These are phyloP conservation scores for Sarcophaga carnaria DNA, from an alignment of 2,888 invertebrate species.

Conservation along the genomic window DNA sequence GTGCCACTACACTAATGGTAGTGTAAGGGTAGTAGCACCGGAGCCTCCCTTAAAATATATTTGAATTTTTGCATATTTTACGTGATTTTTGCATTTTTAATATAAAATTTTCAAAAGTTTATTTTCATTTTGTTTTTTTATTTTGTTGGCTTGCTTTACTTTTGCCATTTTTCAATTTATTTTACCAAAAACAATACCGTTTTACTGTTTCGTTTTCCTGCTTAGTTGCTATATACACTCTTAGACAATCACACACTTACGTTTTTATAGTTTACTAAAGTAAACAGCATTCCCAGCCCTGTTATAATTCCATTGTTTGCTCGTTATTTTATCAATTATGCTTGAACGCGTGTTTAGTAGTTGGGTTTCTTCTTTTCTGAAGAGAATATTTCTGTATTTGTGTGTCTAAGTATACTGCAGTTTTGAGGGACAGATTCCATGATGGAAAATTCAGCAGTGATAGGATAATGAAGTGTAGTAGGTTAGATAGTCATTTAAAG, in stretches of 20 bases:
- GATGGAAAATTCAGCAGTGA: too few species aligned
- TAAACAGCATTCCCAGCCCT: conserved; percentile 18
- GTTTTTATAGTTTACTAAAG: conserved; percentile 18
- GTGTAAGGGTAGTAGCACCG: too few species aligned
- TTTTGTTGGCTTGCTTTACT: neutral
- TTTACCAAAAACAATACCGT: neutral
- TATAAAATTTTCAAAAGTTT: conserved; percentile 15
- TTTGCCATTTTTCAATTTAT: neutral
- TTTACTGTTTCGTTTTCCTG: neutral
- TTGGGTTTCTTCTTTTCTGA: conserved; percentile 11
- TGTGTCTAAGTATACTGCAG: neutral
- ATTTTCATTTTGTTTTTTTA: too few species aligned
- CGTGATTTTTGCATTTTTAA: conserved; percentile 71
- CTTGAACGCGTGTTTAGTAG: conserved; percentile 62
- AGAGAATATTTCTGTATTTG: neutral
- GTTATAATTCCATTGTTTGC: conserved; percentile 55
- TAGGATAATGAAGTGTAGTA: too few species aligned
- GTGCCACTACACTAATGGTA: too few species aligned
- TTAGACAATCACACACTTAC: neutral
- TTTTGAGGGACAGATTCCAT: neutral
- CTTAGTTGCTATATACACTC: neutral
- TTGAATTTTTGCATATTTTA: conserved; percentile 72
- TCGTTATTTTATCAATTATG: conserved; percentile 69
- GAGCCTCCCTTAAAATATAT: conserved; percentile 41
- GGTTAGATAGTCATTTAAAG: too few species aligned